phyloP scores from a whole-genome alignment of 2,113 vertebrate species.

The Gymnogyps californianus region DNA sequence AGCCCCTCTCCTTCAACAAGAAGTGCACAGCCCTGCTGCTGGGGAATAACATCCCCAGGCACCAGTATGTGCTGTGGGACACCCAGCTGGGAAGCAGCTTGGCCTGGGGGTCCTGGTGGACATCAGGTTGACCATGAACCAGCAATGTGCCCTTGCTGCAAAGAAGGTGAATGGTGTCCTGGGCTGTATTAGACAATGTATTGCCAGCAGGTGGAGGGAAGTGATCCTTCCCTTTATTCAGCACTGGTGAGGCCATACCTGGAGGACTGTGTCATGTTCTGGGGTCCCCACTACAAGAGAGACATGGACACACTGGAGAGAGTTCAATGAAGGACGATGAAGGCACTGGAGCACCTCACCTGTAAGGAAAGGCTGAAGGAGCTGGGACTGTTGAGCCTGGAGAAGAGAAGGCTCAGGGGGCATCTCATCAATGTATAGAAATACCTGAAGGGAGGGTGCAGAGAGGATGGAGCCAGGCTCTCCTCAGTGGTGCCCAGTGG shows the following conservation, averaged over 20 bases:
- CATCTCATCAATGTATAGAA: accelerated
- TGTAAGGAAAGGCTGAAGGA: not conserved
- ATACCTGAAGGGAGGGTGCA: not conserved
- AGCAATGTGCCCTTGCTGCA: not conserved
- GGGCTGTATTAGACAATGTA: accelerated
- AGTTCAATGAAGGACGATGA: accelerated
- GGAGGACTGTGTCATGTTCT: not conserved
- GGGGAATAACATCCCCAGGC: not conserved
- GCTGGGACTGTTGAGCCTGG: not conserved
- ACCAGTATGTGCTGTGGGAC: not conserved
- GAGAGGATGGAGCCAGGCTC: not conserved
- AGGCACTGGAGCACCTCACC: not conserved
- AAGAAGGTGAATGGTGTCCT: not conserved
- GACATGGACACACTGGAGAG: accelerated
- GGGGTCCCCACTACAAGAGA: accelerated
- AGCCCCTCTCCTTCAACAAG: not conserved
- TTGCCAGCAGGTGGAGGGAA: not conserved
- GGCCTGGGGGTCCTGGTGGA: not conserved
- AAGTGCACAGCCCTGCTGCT: not conserved
- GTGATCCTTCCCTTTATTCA: too few relatives aligned
- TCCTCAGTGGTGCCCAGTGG: not conserved
- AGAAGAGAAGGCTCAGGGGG: not conserved
- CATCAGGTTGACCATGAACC: accelerated
- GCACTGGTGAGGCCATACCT: too few relatives aligned
- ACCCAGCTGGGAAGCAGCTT: too few relatives aligned